Base-by-base conservation (phyloP, 2,113 vertebrate genomes). In the Bos javanicus region DNA sequence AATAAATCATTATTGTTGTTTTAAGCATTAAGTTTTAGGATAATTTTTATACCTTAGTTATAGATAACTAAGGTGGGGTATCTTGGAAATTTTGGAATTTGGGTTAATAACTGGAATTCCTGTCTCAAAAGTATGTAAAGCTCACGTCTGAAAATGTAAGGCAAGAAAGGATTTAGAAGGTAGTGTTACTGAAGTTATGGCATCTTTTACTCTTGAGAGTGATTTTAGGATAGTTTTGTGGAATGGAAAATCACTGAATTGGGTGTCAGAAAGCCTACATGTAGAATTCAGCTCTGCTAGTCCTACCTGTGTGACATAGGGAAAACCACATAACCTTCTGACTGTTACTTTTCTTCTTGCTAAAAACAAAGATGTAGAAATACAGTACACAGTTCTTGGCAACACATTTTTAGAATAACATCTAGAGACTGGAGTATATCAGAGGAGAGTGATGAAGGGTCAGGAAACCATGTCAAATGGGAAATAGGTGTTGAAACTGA, bases 81-180 rank as follows among this genome's bases (percentile, higher is more conserved):
- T 96, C 60, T 95, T 84, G 86, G 62, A 84, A 90, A n/a, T 94
- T 97, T 59, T 87, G 82, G 7, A 15, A 21, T 83, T 76, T 87
- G 50, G 26, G 48, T 90, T 83, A 94, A 64, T 92, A 83, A 33
- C 87, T 81, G 4, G 10, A 62, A 43, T 95, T 95, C 43, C 17
- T 95, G 19, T 64, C 81, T 95, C 56, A 87, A 83, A 84, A 87
- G 43, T 60, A 33, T 60, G 14, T 28, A 78, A 78, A 74, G 36
- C 4, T 95, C 33, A 43, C 80, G 50, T 88, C 46, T 88, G 43
- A 52, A 88, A 91, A 94, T 82, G 6, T 54, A 87, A 90, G 56
- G n/a, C 3, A 94, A 94, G 94, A 74, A 90, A 91, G 54, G 5
- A 48, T 78, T 95, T 87, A 84, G 86, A 93, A 96, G 50, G 25